These are phyloP conservation scores for Myiopsitta monachus DNA, from an alignment of 2,113 vertebrate species.

Conservation along the genomic window DNA sequence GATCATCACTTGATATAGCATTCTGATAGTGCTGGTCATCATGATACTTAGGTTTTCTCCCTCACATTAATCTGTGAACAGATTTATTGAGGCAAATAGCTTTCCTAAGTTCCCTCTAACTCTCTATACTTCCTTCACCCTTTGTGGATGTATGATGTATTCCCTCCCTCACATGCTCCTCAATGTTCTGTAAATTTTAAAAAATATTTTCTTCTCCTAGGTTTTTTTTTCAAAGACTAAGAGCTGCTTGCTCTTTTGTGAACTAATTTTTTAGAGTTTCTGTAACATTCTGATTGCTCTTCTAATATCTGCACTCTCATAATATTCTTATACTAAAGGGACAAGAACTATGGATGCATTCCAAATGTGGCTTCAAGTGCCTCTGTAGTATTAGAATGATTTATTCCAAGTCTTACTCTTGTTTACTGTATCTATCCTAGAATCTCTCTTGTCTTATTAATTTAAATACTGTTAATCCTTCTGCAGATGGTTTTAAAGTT, in stretches of 20 bases:
- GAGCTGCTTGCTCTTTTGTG: not conserved
- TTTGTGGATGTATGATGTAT: not conserved
- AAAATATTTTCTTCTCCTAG: not conserved
- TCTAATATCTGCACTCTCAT: not conserved
- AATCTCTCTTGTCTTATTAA: not conserved
- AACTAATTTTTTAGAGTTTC: not conserved
- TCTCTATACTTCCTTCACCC: not conserved
- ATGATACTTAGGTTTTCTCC: not conserved
- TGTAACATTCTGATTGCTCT: not conserved
- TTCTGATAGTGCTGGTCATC: not conserved
- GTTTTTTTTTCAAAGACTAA: not conserved
- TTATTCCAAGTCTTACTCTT: slow-evolving; percentile 6
- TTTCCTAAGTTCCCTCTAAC: not conserved
- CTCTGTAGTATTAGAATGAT: not conserved
- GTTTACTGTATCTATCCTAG: not conserved
- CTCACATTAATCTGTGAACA: not conserved
- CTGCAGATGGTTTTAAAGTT: not conserved
- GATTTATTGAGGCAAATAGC: not conserved
- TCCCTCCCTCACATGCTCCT: not conserved
- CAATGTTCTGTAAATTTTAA: not conserved
- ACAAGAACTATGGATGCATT: not conserved
- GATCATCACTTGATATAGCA: not conserved
- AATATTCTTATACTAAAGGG: not conserved
- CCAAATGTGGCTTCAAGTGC: not conserved
- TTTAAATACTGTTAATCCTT: slow-evolving; percentile 32